Evolutionary conservation across 2,797 vertebrate genomes (phyloP).

Genomic region (Acestrorhynchus altus): DNA sequence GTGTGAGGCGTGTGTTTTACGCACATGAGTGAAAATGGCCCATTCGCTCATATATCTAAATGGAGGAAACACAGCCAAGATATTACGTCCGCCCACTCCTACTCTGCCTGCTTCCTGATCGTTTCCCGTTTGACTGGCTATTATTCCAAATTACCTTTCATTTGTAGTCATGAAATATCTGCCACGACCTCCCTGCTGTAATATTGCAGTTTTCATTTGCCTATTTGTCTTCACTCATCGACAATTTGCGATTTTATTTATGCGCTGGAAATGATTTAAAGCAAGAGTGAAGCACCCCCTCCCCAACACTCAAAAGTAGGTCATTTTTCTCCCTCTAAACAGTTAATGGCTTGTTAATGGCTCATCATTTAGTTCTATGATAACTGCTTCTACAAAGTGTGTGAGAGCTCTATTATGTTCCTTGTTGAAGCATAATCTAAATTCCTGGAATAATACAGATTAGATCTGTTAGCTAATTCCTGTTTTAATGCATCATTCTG

Average conservation of each 20-base stretch:
- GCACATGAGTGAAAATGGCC: background rate
- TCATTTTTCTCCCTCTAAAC: constrained; percentile 23
- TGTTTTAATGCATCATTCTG: background rate
- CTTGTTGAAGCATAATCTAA: constrained; percentile 25
- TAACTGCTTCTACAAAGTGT: constrained; percentile 39
- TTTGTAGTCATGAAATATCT: constrained; percentile 31
- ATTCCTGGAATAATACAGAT: constrained; percentile 27
- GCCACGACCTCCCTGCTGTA: constrained; percentile 24
- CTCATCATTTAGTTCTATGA: constrained; percentile 42
- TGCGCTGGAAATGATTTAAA: constrained; percentile 27
- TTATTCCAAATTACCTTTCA: constrained; percentile 42
- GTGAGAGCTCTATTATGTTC: constrained; percentile 42
- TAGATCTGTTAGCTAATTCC: constrained; percentile 33
- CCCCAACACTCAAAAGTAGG: constrained; percentile 19
- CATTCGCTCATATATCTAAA: constrained; percentile 20
- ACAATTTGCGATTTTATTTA: constrained; percentile 42
- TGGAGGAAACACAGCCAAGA: constrained; percentile 16
- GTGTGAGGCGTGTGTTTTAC: background rate
- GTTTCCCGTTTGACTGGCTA: constrained; percentile 10
- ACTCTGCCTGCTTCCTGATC: background rate
- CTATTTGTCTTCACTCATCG: constrained; percentile 40
- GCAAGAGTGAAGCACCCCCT: constrained; percentile 31
- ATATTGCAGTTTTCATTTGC: constrained; percentile 37
- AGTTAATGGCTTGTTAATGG: constrained; percentile 41
- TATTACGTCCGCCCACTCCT: constrained; percentile 34